Percentiles rank a stretch among this genome's conserved stretches.
Evolutionary conservation across 2,888 invertebrate genomes (phyloP).

Genomic region (Hymenopus coronatus): DNA sequence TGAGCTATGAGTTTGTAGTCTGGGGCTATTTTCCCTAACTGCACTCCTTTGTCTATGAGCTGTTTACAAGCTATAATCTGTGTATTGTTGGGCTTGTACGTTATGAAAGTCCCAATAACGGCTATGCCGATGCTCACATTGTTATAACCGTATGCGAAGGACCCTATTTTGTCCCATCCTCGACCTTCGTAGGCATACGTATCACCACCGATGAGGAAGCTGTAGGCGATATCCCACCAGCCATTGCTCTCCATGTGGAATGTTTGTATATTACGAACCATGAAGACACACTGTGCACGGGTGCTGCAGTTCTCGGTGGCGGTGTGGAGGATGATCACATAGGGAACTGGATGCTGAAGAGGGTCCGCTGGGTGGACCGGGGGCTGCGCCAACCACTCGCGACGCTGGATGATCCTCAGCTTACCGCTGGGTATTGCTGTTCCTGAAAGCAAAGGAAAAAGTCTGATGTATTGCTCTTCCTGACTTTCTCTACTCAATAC

Average conservation of each 20-base stretch:
- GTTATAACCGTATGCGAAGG: slow-evolving; percentile 68
- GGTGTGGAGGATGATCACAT: slow-evolving; percentile 49
- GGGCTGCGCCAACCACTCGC: slow-evolving; percentile 68
- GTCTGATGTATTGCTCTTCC: too few species aligned
- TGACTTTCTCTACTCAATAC: too few species aligned
- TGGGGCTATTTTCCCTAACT: slow-evolving; percentile 56
- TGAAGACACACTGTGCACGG: slow-evolving; percentile 46
- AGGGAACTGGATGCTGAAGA: slow-evolving; percentile 12
- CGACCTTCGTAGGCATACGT: slow-evolving; percentile 71
- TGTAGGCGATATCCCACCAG: slow-evolving; percentile 72
- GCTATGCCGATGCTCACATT: slow-evolving; percentile 65
- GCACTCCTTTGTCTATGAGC: slow-evolving; percentile 61
- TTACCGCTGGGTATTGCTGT: slow-evolving; percentile 38
- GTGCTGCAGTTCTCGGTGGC: slow-evolving; percentile 59
- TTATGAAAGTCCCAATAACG: slow-evolving; percentile 69
- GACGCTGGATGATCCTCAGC: slow-evolving; percentile 56
- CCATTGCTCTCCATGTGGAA: slow-evolving; percentile 60
- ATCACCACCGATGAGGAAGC: slow-evolving; percentile 77
- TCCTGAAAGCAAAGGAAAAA: background rate
- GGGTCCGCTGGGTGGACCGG: slow-evolving; percentile 39
- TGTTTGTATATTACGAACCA: slow-evolving; percentile 57
- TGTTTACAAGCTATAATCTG: slow-evolving; percentile 61
- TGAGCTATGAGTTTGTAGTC: slow-evolving; percentile 69
- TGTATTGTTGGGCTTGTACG: slow-evolving; percentile 50
- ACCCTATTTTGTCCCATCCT: slow-evolving; percentile 62